phyloP scores from a whole-genome alignment of 2,113 vertebrate species.

The Macrotus californicus region DNA sequence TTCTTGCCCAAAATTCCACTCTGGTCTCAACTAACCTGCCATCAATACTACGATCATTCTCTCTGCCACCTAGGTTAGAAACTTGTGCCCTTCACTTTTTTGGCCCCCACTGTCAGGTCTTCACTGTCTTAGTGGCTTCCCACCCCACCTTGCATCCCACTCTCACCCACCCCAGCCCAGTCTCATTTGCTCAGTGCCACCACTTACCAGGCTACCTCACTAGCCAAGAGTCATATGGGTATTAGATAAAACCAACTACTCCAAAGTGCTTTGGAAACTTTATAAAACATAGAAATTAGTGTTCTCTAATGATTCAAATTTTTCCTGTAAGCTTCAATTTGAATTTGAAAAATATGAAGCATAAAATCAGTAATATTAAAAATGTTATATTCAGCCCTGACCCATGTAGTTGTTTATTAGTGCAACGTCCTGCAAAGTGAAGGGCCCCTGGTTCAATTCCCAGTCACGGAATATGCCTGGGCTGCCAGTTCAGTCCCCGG shows the following conservation, averaged over 20 bases:
- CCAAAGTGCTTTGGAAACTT: neutral
- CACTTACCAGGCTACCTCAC: neutral
- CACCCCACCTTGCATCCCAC: neutral
- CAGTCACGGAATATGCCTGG: no score
- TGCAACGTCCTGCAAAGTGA: no score
- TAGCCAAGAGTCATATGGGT: neutral
- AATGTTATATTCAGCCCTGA: neutral
- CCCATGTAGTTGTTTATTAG: no score
- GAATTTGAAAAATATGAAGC: neutral
- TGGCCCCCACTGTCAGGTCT: neutral
- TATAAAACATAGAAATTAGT: neutral
- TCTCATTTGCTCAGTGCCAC: neutral
- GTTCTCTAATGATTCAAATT: neutral
- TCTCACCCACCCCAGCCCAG: neutral
- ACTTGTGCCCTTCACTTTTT: neutral
- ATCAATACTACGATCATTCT: neutral
- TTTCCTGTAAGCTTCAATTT: neutral
- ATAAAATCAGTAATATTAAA: neutral
- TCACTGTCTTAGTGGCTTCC: neutral
- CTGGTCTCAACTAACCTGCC: neutral
- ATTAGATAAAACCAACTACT: neutral
- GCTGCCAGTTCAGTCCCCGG: no score
- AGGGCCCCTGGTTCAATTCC: no score
- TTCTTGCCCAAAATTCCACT: neutral
- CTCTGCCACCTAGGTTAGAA: neutral